Evolutionary conservation across 2,888 invertebrate genomes (phyloP).

Genomic region (Andrena haemorrhoa): DNA sequence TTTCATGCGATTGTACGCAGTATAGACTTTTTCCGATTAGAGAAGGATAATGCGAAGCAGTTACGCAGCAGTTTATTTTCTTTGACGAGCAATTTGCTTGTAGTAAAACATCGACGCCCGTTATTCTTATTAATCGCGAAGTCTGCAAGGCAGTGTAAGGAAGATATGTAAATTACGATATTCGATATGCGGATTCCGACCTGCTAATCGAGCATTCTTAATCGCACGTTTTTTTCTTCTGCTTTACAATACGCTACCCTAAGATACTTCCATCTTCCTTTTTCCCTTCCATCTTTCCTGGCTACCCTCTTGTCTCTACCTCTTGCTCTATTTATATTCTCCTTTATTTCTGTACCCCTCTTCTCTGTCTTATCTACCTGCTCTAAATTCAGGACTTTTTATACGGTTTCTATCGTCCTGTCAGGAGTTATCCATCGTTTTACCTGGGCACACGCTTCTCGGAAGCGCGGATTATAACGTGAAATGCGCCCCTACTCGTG

Average conservation of each 20-base stretch:
- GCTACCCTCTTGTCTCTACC: constrained; percentile 35
- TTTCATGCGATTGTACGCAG: no score
- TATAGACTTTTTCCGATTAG: no score
- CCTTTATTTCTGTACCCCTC: constrained; percentile 51
- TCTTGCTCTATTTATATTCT: constrained; percentile 48
- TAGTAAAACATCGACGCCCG: background rate
- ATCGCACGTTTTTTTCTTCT: constrained; percentile 14
- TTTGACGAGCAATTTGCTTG: background rate
- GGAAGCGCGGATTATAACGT: constrained; percentile 43
- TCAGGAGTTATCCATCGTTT: constrained; percentile 57
- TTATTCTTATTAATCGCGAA: background rate
- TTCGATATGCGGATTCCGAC: constrained; percentile 31
- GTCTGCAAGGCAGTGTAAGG: background rate
- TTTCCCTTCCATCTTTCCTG: constrained; percentile 20
- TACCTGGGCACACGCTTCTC: constrained; percentile 38
- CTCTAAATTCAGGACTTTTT: constrained; percentile 63
- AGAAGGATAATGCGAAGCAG: no score
- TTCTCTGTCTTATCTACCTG: constrained; percentile 59
- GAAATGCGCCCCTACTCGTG: constrained; percentile 16
- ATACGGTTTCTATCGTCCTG: constrained; percentile 54
- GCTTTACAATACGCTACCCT: constrained; percentile 19
- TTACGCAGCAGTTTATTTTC: no score
- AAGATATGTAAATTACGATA: constrained; percentile 27
- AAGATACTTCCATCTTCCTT: constrained; percentile 13
- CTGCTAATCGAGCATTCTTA: constrained; percentile 46